Evolutionary conservation across 2,113 vertebrate genomes (phyloP), one percentile per base, ranked within the genome.

Genomic region (Siniperca knerii): DNA sequence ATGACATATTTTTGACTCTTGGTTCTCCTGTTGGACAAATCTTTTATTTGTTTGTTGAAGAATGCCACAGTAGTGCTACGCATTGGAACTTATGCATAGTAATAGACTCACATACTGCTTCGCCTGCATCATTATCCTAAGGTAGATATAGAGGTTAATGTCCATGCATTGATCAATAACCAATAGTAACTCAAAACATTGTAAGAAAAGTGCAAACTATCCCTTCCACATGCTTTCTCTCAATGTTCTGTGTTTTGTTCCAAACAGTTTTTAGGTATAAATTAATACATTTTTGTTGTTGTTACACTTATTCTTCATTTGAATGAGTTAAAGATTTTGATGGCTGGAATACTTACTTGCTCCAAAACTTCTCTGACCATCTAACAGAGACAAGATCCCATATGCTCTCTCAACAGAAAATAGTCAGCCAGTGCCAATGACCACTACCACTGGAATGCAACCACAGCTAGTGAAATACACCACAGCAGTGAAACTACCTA

Each of bases 381-480:
- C 75, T 60, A 79, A 84, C 75, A 79, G 60, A 87, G 89, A 93
- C 83, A 90, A 90, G 83, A 89, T 90, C 64, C 76, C 86, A 87
- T 84, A 87, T 87, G 89, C 75, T 91, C 90, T 89, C 79, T 85
- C 82, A 92, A 83, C 85, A 87, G 86, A 92, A 89, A 91, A 91
- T 77, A 89, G 76, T 87, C 82, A 76, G 84, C 77, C 85, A 73
- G 81, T 77, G 77, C 90, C 92, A 93, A 87, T 87, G 93, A 93
- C 93, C 92, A 90, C 84, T 60, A 92, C 91, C 92, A 90, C 89
- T 92, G 94, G 92, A 94, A 93, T 92, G 90, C 79, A 50, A 93
- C 92, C 92, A 86, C 94, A 92, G 86, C 89, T 90, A 92, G 89
- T 92, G 91, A 93, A 94, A 92, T 91, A 79, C 67, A 90, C 94